Conservation (phyloP, 2,797 vertebrate species). For the Sorex maritimensis region DNA sequence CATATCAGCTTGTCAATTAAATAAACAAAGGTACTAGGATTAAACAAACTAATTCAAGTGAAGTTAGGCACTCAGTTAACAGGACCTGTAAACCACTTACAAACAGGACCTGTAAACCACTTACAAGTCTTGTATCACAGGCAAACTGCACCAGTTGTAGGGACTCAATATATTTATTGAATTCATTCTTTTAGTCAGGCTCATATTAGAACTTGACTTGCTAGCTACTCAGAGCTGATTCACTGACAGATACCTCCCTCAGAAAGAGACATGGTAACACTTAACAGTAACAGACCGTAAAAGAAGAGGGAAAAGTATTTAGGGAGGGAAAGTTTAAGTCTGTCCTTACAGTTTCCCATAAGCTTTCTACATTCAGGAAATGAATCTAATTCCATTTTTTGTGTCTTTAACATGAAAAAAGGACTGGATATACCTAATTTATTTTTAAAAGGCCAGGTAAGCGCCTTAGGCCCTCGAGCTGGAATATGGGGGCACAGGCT, state of each 20-base stretch:
- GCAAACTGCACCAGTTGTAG: background rate
- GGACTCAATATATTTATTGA: background rate
- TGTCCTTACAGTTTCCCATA: conserved; percentile 69
- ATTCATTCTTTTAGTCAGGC: background rate
- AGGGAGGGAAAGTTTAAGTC: background rate
- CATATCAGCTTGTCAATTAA: background rate
- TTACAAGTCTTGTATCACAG: conserved; percentile 1
- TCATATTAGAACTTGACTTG: conserved; percentile 57
- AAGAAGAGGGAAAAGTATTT: conserved; percentile 65
- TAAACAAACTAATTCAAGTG: conserved; percentile 33
- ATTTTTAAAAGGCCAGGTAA: too few relatives aligned
- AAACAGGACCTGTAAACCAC: background rate
- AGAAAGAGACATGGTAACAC: conserved; percentile 13
- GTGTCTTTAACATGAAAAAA: conserved; percentile 64
- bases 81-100: background rate
- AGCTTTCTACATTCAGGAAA: conserved; percentile 59
- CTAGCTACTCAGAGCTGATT: conserved; percentile 33
- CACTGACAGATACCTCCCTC: background rate
- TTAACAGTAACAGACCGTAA: conserved; percentile 46
- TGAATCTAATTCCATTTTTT: conserved; percentile 4
- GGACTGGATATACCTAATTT: background rate
- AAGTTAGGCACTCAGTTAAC: background rate
- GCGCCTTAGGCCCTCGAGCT: too few relatives aligned
- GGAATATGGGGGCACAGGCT: too few relatives aligned
- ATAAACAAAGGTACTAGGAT: conserved; percentile 49